Evolutionary conservation across 2,113 vertebrate genomes (phyloP).

Genomic region (Corynorhinus townsendii): DNA sequence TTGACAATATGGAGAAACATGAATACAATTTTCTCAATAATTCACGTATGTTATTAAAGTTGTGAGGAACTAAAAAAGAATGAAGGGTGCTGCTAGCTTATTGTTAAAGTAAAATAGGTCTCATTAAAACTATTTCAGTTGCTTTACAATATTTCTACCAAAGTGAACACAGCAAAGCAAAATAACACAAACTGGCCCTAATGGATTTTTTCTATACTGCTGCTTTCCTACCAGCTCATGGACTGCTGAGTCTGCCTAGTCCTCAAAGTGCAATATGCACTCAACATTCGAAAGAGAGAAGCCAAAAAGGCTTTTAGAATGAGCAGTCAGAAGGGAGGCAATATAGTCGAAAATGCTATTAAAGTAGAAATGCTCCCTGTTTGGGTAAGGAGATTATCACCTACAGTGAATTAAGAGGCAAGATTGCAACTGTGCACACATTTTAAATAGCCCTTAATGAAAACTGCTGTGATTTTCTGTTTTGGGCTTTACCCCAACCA

Average conservation of each 20-base stretch:
- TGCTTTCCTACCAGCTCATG: neutral
- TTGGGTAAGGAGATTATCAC: constrained; percentile 22
- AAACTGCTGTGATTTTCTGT: constrained; percentile 25
- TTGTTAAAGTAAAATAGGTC: neutral
- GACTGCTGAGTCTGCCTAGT: neutral
- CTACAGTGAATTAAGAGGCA: constrained; percentile 33
- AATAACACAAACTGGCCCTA: neutral
- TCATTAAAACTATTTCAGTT: too few relatives aligned
- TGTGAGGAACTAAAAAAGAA: neutral
- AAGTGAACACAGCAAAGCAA: constrained; percentile 27
- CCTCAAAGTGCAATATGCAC: neutral
- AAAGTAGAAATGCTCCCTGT: constrained; percentile 2
- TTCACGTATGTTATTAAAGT: neutral
- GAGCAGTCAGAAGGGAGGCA: neutral
- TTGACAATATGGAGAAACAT: neutral
- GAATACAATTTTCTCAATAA: neutral
- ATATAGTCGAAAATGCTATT: constrained; percentile 12
- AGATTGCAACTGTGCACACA: neutral
- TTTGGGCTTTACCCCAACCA: neutral
- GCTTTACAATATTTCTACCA: neutral
- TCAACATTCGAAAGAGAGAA: neutral
- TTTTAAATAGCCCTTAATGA: constrained; percentile 39
- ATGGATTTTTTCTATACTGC: constrained; percentile 6
- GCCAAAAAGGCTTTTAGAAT: neutral
- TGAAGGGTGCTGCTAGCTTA: neutral